Conservation (phyloP, 2,113 vertebrate genomes). For the Zosterops hypoxanthus region DNA sequence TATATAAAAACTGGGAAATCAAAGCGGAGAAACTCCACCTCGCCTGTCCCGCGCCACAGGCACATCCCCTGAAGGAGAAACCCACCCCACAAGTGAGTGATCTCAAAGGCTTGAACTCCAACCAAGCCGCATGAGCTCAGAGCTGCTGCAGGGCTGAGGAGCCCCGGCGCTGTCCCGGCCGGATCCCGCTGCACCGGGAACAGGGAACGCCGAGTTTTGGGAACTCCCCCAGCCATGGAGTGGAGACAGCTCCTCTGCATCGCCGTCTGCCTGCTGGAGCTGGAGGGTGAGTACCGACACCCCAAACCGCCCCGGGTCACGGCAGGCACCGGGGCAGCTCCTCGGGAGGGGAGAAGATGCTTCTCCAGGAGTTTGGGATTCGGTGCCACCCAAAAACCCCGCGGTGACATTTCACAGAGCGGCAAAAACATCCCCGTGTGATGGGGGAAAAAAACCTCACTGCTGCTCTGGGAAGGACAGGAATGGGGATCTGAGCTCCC, state of each 20-base stretch:
- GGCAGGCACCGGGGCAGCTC: not conserved
- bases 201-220: constrained; percentile 42
- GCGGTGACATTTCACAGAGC: not conserved
- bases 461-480: not conserved
- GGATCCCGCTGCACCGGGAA: not conserved
- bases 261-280: constrained; percentile 25
- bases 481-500: fast-evolving
- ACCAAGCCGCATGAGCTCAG: constrained; percentile 35
- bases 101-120: constrained; percentile 49
- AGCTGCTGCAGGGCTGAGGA: constrained; percentile 23
- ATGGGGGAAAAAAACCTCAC: not conserved
- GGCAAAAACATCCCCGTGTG: not conserved
- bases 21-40: constrained; percentile 59
- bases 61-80: constrained; percentile 58
- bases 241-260: constrained; percentile 61
- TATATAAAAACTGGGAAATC: constrained; percentile 47
- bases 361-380: fast-evolving
- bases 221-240: constrained; percentile 8
- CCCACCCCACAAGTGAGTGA: constrained; percentile 44
- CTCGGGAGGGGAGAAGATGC: not conserved
- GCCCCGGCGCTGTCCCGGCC: not conserved
- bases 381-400: fast-evolving
- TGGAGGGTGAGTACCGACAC: constrained; percentile 66
- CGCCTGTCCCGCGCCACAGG: not conserved
- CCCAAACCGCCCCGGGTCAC: fast-evolving